Conservation (phyloP, 2,888 invertebrate species). For the Trisateles emortualis region DNA sequence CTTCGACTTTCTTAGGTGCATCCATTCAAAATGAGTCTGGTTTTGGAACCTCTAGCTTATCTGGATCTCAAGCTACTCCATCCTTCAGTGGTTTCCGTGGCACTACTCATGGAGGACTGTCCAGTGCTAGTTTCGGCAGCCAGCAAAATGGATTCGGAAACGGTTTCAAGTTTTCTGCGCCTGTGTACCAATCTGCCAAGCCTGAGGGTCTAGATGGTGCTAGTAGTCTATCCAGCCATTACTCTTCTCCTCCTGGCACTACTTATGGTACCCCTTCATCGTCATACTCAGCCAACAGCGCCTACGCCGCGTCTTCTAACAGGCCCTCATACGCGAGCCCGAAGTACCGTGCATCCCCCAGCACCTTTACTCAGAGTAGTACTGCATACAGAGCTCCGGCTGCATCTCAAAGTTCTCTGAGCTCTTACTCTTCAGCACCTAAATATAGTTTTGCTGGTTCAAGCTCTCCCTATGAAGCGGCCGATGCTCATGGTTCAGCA, state of each 20-base stretch:
- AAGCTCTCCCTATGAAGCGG: constrained; percentile 67
- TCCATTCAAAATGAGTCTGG: constrained; percentile 70
- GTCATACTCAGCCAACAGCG: constrained; percentile 61
- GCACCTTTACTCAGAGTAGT: constrained; percentile 67
- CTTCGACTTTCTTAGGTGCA: constrained; percentile 79
- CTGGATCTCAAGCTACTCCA: constrained; percentile 64
- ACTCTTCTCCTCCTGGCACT: constrained; percentile 67
- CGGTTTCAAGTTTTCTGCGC: constrained; percentile 67
- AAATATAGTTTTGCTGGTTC: constrained; percentile 71
- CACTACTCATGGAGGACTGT: constrained; percentile 52
- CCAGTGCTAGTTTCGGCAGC: constrained; percentile 60
- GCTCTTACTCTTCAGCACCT: constrained; percentile 68
- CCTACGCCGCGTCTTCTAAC: constrained; percentile 68
- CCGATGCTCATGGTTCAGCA: constrained; percentile 74
- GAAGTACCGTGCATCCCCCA: constrained; percentile 55
- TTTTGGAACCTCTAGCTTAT: constrained; percentile 63
- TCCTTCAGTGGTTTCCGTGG: constrained; percentile 60
- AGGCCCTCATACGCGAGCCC: constrained; percentile 71
- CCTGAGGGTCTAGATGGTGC: constrained; percentile 68
- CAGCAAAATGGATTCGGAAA: constrained; percentile 64
- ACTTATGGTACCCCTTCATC: constrained; percentile 69
- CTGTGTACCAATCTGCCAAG: constrained; percentile 67
- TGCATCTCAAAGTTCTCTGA: constrained; percentile 65
- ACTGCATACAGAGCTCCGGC: constrained; percentile 69
- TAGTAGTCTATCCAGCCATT: constrained; percentile 70